phyloP scores from a whole-genome alignment of 2,797 vertebrate species.

The Notamacropus eugenii region DNA sequence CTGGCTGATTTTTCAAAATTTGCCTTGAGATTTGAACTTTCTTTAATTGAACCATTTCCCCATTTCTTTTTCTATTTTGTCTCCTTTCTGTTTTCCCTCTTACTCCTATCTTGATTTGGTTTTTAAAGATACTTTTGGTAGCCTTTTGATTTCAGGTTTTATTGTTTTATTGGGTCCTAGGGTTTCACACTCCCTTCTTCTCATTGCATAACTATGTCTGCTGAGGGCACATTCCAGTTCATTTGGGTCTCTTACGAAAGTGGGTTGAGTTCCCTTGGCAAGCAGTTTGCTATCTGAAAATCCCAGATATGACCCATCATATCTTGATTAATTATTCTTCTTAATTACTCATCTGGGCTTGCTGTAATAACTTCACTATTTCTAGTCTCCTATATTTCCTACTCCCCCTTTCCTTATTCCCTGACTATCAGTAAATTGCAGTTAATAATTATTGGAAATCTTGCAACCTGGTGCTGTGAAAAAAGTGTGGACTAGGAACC shows the following conservation, averaged over 20 bases:
- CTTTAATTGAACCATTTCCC: not conserved
- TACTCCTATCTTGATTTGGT: not conserved
- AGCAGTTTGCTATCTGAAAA: not conserved
- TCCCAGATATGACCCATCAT: not conserved
- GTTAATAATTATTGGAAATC: not conserved
- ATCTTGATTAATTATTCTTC: not conserved
- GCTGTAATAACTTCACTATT: not conserved
- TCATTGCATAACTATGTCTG: not conserved
- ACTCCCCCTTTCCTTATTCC: not conserved
- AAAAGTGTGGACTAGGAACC: not conserved
- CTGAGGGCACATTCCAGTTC: not conserved
- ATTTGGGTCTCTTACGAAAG: not conserved
- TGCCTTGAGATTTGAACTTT: not conserved
- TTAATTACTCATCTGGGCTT: not conserved
- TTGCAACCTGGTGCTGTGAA: not conserved
- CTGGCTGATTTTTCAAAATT: not conserved
- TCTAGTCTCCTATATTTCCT: not conserved
- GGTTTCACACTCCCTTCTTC: not conserved
- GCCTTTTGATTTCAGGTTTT: not conserved
- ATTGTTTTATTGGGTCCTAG: not conserved
- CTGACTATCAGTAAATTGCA: not conserved
- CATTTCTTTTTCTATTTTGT: not conserved
- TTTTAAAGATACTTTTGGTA: not conserved
- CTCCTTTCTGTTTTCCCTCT: not conserved
- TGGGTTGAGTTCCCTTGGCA: not conserved